phyloP scores from a whole-genome alignment of 2,888 invertebrate genomes.

The Chrysolina americana region DNA sequence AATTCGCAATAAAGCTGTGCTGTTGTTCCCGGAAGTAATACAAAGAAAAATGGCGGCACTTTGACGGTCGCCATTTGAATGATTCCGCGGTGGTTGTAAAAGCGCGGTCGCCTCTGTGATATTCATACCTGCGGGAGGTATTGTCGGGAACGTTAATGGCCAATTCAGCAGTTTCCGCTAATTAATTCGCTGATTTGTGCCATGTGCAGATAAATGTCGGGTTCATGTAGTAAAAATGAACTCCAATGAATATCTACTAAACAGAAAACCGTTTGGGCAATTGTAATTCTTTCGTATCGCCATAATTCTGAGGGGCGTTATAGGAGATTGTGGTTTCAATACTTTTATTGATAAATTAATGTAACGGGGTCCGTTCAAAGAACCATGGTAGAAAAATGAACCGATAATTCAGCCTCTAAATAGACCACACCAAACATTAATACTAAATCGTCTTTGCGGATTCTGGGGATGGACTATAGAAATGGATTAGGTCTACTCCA shows the following conservation, averaged over 20 bases:
- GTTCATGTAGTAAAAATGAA: neutral
- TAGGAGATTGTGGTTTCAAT: neutral
- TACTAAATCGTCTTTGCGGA: too few species aligned
- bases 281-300: neutral
- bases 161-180: constrained; percentile 22
- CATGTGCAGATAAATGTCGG: neutral
- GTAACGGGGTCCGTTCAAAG: too few species aligned
- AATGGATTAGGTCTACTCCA: too few species aligned
- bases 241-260: neutral
- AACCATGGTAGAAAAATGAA: too few species aligned
- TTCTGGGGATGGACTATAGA: too few species aligned
- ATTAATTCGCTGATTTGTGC: constrained; percentile 26
- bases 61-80: constrained; percentile 45
- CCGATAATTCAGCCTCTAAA: too few species aligned
- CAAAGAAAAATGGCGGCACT: constrained; percentile 42
- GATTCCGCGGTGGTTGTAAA: constrained; percentile 35
- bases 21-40: constrained; percentile 36
- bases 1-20: constrained; percentile 23
- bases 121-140: constrained; percentile 46
- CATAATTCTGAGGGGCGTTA: neutral
- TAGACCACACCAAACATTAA: too few species aligned
- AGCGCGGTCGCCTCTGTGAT: constrained; percentile 50
- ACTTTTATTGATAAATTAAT: too few species aligned
- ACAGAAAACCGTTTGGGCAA: neutral
- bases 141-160: constrained; percentile 19